These are phyloP conservation scores for Leptodactylus fallax DNA, from an alignment of 2,797 vertebrate species.

Conservation along the genomic window DNA sequence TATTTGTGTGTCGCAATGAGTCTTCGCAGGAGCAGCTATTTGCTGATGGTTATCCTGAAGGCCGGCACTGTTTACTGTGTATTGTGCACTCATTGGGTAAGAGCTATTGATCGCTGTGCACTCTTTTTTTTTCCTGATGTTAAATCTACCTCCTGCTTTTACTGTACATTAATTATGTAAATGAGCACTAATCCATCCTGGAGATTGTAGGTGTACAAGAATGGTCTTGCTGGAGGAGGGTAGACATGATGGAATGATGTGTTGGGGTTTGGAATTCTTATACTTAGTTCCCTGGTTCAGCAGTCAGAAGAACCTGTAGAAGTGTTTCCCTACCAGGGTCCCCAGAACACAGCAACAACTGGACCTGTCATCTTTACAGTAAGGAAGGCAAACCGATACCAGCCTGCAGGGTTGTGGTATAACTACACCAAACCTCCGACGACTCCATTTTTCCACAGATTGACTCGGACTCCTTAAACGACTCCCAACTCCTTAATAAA, in stretches of 20 bases:
- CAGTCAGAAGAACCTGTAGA: too few species aligned
- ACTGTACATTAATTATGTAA: constrained; percentile 61
- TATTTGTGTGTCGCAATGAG: not conserved
- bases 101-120: constrained; percentile 50
- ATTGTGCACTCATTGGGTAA: constrained; percentile 32
- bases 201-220: constrained; percentile 16
- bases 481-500: too few species aligned
- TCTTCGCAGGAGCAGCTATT: not conserved
- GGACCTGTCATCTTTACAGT: too few species aligned
- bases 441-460: too few species aligned
- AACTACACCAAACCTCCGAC: too few species aligned
- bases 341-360: too few species aligned
- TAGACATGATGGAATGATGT: not conserved
- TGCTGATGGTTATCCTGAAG: not conserved
- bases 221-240: not conserved
- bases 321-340: too few species aligned
- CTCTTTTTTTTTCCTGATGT: not conserved
- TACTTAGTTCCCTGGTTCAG: too few species aligned
- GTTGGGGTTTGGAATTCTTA: not conserved
- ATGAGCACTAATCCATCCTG: constrained; percentile 28
- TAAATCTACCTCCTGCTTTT: constrained; percentile 45
- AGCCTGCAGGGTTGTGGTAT: too few species aligned
- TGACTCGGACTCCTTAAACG: too few species aligned
- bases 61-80: not conserved
- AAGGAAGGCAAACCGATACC: too few species aligned